Evolutionary conservation across 1,140 invertebrate species (phyloP).

Genomic region (Condylostylus longicornis): DNA sequence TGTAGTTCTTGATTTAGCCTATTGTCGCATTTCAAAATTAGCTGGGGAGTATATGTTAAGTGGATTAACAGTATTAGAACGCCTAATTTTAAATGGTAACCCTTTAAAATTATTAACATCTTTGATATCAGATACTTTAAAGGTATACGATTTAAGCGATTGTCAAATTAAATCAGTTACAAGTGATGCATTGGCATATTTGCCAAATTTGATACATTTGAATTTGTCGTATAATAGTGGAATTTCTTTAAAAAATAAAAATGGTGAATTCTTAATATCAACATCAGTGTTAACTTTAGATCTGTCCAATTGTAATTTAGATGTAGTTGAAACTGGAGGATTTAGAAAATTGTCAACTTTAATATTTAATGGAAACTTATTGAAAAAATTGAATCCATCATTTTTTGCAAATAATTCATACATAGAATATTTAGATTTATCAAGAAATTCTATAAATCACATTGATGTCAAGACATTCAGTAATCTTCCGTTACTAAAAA

Average conservation of each 20-base stretch:
- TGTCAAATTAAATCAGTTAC: conserved; percentile 35
- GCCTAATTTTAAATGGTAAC: conserved; percentile 38
- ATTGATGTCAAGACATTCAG: conserved; percentile 40
- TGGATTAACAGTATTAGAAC: conserved; percentile 35
- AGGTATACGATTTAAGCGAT: conserved; percentile 38
- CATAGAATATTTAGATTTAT: conserved; percentile 46
- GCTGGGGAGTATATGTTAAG: conserved; percentile 35
- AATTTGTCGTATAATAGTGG: conserved; percentile 38
- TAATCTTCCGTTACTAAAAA: conserved; percentile 37
- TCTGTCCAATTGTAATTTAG: conserved; percentile 46
- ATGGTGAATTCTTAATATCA: conserved; percentile 32
- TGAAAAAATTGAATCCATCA: conserved; percentile 36
- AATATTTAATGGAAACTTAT: conserved; percentile 42
- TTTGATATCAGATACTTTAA: conserved; percentile 36
- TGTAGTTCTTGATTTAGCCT: conserved; percentile 34
- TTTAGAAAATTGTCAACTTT: conserved; percentile 41
- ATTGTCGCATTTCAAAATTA: conserved; percentile 37
- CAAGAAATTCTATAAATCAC: conserved; percentile 41
- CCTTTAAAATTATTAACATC: conserved; percentile 33
- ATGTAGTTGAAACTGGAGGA: conserved; percentile 41
- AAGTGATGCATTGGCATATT: conserved; percentile 32
- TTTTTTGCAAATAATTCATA: conserved; percentile 44
- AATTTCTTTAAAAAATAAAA: conserved; percentile 29
- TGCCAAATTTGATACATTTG: conserved; percentile 35
- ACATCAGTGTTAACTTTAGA: conserved; percentile 41